A percentile compares a stretch with the other conserved stretches of the same genome.
These are phyloP conservation scores for Epinephelus malabaricus DNA, from an alignment of 2,797 vertebrate genomes.

Conservation along the genomic window DNA sequence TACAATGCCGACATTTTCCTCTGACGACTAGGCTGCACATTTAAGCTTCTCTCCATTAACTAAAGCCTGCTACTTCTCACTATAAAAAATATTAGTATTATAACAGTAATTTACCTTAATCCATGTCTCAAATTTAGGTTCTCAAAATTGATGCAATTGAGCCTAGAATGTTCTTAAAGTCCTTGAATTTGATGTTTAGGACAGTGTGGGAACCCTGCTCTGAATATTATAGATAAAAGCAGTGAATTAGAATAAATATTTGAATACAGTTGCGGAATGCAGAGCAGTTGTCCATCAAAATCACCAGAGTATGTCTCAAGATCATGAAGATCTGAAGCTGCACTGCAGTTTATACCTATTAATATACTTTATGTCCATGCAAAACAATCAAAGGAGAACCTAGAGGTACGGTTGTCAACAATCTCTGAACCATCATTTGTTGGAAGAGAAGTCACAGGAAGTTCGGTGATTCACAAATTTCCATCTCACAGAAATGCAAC, in stretches of 20 bases:
- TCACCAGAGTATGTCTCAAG: not conserved
- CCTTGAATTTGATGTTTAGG: too few relatives aligned
- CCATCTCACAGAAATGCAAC: slow-evolving; percentile 8
- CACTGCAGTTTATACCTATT: not conserved
- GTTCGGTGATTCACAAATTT: not conserved
- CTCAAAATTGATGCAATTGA: too few relatives aligned
- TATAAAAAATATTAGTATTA: too few relatives aligned
- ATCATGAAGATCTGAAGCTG: not conserved
- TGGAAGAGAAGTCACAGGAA: not conserved
- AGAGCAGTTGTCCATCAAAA: not conserved
- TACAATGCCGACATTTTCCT: too few relatives aligned
- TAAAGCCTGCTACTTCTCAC: too few relatives aligned
- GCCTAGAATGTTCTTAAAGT: too few relatives aligned
- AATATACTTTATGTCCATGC: not conserved
- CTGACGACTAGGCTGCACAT: too few relatives aligned
- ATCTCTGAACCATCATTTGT: not conserved
- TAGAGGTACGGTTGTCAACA: not conserved
- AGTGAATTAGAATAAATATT: not conserved
- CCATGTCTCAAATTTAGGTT: too few relatives aligned
- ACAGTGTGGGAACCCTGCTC: not conserved
- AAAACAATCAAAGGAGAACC: not conserved
- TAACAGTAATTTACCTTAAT: too few relatives aligned
- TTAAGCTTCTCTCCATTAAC: too few relatives aligned
- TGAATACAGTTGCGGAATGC: not conserved
- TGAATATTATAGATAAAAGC: not conserved